Percentiles rank a stretch among this genome's conserved stretches.
Evolutionary conservation across 1,140 invertebrate species (phyloP).

Genomic region (Zaprionus kolodkinae): DNA sequence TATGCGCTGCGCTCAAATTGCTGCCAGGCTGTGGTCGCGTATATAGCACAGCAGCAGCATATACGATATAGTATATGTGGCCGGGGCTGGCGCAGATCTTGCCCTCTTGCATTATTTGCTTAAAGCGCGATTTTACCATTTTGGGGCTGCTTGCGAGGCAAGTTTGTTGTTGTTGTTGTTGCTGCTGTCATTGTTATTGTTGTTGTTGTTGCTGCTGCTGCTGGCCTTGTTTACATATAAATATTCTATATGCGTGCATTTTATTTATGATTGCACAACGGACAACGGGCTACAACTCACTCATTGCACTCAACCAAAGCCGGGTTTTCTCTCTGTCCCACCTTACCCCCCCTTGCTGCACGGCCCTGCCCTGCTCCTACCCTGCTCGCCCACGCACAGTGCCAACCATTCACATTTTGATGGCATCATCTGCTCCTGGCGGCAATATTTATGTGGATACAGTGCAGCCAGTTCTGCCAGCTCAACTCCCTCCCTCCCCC

Average conservation of each 20-base stretch:
- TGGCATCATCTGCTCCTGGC: constrained; percentile 61
- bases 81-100: constrained; percentile 21
- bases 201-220: constrained; percentile 30
- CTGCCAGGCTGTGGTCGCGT: constrained; percentile 20
- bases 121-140: constrained; percentile 34
- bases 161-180: constrained; percentile 3
- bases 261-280: constrained; percentile 75
- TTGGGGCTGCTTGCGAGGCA: constrained; percentile 8
- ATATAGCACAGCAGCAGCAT: not conserved
- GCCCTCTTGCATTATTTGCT: constrained; percentile 36
- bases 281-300: constrained; percentile 37
- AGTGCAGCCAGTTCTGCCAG: constrained; percentile 7
- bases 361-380: not conserved
- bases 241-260: constrained; percentile 76
- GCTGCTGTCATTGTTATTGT: constrained; percentile 18
- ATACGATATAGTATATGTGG: not conserved
- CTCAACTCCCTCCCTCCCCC: not conserved
- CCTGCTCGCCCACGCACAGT: not conserved
- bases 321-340: not conserved
- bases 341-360: not conserved
- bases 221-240: constrained; percentile 63
- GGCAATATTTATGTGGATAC: constrained; percentile 48
- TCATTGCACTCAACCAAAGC: constrained; percentile 39
- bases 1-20: constrained; percentile 41
- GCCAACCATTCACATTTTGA: constrained; percentile 48